Base-by-base conservation (phyloP, 2,888 invertebrate genomes). In the Eupelmus urozonus region DNA sequence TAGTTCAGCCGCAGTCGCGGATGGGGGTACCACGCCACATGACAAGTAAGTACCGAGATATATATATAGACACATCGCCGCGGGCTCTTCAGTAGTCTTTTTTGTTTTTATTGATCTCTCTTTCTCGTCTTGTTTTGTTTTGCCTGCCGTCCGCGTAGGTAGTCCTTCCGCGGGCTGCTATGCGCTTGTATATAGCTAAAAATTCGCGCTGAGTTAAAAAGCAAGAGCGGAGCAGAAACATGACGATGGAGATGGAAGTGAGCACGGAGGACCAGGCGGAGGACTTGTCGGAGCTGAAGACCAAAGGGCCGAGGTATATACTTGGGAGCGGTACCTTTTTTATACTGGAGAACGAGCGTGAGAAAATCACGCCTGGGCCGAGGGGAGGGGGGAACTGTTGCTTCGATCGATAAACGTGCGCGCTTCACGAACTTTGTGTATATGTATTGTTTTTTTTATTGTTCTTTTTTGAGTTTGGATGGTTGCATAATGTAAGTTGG, bases 321-420 rank as follows among this genome's bases (percentile, higher is more conserved):
- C 62, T 34, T 40, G 16, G 59, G 5, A 18, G 13, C 40, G 16
- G n/a, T n/a, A n/a, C n/a, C n/a, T n/a, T n/a, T n/a, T n/a, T n/a
- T n/a, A n/a, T n/a, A n/a, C 1, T 13, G 27, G n/a, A 4, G 16
- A 18, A 55, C 27, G 9, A 60, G 60, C 67, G 69, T 75, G 62
- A 75, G 55, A 79, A 66, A 66, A 57, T 55, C 63, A 59, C 27
- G 63, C 73, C 57, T 70, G 51, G 7, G n/a, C n/a, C n/a, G n/a
- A n/a, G n/a, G n/a, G n/a, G n/a, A n/a, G n/a, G 27, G 27, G 75
- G 42, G 66, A 76, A 79, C 79, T 76, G 75, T 76, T 79, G 79
- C 79, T 79, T 76, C 71, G 66, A 76, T 79, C 75, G 71, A 76
- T 79, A 79, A 62, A 25, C 18, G 20, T n/a, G n/a, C 60, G n/a